These are phyloP conservation scores for Corynorhinus townsendii DNA, from an alignment of 2,113 vertebrate genomes.

Conservation along the genomic window DNA sequence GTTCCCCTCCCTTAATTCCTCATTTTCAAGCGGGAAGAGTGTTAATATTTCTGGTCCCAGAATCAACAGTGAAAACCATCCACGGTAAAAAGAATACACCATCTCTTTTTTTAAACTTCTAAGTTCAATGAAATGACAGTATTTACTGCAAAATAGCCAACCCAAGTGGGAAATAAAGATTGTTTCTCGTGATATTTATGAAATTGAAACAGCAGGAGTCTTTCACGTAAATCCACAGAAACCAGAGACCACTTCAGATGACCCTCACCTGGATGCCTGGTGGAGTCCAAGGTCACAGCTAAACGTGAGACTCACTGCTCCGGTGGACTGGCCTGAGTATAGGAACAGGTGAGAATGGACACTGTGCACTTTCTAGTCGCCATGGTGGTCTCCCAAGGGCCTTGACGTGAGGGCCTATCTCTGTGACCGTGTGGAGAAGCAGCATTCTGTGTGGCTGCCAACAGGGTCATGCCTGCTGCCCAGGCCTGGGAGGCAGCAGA, in stretches of 20 bases:
- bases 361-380: neutral
- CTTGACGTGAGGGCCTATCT: neutral
- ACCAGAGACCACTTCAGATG: neutral
- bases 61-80: neutral
- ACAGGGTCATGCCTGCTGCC: no score
- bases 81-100: neutral
- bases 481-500: neutral
- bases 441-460: neutral
- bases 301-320: neutral
- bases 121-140: neutral
- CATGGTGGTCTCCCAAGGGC: neutral
- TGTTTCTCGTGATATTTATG: neutral
- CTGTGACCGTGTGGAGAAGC: neutral
- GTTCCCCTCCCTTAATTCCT: neutral
- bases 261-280: rapidly evolving
- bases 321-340: neutral
- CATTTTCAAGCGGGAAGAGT: neutral
- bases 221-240: neutral
- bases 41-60: neutral
- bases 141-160: neutral
- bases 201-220: neutral
- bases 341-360: neutral
- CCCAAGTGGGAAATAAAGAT: neutral
- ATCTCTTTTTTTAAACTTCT: neutral
- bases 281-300: neutral